Evolutionary conservation across 2,797 vertebrate genomes (phyloP).

Genomic region (Enteromius afrohamiltoni): DNA sequence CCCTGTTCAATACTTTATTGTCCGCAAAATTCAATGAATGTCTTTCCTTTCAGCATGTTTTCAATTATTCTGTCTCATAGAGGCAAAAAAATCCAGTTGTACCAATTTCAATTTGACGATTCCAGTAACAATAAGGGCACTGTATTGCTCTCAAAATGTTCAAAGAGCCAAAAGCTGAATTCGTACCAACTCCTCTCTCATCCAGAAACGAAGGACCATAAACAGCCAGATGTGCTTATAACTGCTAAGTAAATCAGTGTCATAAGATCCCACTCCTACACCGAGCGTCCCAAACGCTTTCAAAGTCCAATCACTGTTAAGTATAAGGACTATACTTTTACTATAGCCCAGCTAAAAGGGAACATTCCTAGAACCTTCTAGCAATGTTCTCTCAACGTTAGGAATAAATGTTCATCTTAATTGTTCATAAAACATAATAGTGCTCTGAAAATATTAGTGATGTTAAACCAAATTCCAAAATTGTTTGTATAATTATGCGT

Average conservation of each 20-base stretch:
- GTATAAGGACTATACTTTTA: neutral
- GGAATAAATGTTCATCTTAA: neutral
- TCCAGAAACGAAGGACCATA: conserved; percentile 6
- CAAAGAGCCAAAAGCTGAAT: conserved; percentile 25
- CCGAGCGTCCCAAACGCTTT: neutral
- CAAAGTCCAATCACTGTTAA: neutral
- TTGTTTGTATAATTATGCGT: no score
- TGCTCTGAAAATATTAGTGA: no score
- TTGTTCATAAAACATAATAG: neutral
- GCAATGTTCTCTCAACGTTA: neutral
- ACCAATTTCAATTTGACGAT: conserved; percentile 7
- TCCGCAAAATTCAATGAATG: neutral
- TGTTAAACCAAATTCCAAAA: no score
- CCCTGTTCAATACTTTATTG: conserved; percentile 16
- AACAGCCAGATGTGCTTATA: conserved; percentile 23
- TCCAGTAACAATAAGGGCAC: conserved; percentile 29
- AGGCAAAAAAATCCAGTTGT: neutral
- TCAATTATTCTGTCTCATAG: conserved; percentile 15
- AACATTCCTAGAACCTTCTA: neutral
- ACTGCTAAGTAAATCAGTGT: conserved; percentile 16
- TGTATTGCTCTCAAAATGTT: conserved; percentile 28
- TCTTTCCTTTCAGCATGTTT: conserved; percentile 36
- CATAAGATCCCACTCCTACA: neutral
- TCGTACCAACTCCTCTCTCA: conserved; percentile 7
- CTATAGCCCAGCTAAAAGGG: neutral